These are phyloP conservation scores for Xestia ashworthii DNA, from an alignment of 2,888 invertebrate species.

Conservation along the genomic window DNA sequence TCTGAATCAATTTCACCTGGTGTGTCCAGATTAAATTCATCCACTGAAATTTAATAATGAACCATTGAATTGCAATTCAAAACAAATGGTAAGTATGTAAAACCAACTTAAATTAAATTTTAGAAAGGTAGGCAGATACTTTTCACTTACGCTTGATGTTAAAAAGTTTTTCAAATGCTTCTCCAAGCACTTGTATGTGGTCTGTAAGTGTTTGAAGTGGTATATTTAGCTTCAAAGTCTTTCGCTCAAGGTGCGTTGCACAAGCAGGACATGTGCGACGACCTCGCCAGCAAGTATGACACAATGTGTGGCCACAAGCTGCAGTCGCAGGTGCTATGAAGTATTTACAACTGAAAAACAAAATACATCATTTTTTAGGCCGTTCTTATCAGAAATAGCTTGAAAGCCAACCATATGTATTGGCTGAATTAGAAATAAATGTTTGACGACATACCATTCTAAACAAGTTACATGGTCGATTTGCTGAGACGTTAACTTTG, in stretches of 20 bases:
- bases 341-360: conserved; percentile 80
- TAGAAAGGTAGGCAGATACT: not conserved
- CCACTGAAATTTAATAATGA: conserved; percentile 75
- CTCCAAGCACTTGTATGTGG: conserved; percentile 73
- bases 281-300: conserved; percentile 82
- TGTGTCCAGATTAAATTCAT: conserved; percentile 75
- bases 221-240: conserved; percentile 75
- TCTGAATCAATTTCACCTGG: conserved; percentile 68
- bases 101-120: conserved; percentile 18
- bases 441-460: conserved; percentile 79
- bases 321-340: conserved; percentile 82
- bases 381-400: not conserved
- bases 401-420: not conserved
- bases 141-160: conserved; percentile 78
- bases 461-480: conserved; percentile 81
- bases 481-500: conserved; percentile 73
- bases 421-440: not conserved
- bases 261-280: conserved; percentile 79
- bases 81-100: not conserved
- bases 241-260: conserved; percentile 72
- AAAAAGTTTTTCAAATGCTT: conserved; percentile 80
- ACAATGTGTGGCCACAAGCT: conserved; percentile 82
- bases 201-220: conserved; percentile 77
- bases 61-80: not conserved
- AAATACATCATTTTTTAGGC: not conserved